A percentile compares a stretch with the other conserved stretches of the same genome.
Conservation (phyloP, 2,888 invertebrate species). For the Parnassius apollo region DNA sequence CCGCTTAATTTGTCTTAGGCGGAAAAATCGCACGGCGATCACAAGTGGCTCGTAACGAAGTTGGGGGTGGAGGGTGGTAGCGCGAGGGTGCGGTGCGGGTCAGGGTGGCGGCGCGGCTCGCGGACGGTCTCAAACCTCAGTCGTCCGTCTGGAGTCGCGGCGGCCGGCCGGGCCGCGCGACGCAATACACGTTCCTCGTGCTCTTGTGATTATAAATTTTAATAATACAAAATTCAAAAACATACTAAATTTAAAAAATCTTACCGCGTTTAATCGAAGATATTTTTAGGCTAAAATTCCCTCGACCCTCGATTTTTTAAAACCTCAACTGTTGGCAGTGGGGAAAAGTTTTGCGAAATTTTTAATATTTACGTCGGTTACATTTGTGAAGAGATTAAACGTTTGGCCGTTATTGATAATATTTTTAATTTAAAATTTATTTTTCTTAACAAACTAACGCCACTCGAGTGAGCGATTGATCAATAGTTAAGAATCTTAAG, state of each 20-base stretch:
- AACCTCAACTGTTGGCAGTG: slow-evolving; percentile 65
- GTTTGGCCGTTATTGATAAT: slow-evolving; percentile 74
- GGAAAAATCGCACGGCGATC: slow-evolving; percentile 80
- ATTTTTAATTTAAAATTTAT: slow-evolving; percentile 70
- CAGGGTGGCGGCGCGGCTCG: slow-evolving; percentile 53
- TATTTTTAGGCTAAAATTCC: slow-evolving; percentile 74
- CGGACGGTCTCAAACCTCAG: slow-evolving; percentile 77
- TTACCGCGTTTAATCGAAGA: slow-evolving; percentile 73
- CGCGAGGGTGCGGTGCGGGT: slow-evolving; percentile 39
- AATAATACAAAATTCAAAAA: slow-evolving; percentile 43
- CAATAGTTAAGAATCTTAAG: slow-evolving; percentile 34
- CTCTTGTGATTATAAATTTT: slow-evolving; percentile 80
- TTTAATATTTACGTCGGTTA: slow-evolving; percentile 80
- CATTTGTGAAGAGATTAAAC: slow-evolving; percentile 72
- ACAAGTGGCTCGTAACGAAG: slow-evolving; percentile 82
- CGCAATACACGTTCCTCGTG: slow-evolving; percentile 81
- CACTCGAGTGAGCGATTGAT: slow-evolving; percentile 61
- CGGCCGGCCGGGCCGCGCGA: slow-evolving; percentile 80
- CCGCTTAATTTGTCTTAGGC: slow-evolving; percentile 81
- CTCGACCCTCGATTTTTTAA: slow-evolving; percentile 65
- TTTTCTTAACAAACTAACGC: slow-evolving; percentile 59
- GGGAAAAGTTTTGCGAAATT: slow-evolving; percentile 73
- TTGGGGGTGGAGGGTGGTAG: slow-evolving; percentile 55
- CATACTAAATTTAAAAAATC: slow-evolving; percentile 41
- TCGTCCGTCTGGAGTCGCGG: slow-evolving; percentile 81